Conservation (phyloP, 2,888 invertebrate genomes). For the Perizoma flavofasciatum region DNA sequence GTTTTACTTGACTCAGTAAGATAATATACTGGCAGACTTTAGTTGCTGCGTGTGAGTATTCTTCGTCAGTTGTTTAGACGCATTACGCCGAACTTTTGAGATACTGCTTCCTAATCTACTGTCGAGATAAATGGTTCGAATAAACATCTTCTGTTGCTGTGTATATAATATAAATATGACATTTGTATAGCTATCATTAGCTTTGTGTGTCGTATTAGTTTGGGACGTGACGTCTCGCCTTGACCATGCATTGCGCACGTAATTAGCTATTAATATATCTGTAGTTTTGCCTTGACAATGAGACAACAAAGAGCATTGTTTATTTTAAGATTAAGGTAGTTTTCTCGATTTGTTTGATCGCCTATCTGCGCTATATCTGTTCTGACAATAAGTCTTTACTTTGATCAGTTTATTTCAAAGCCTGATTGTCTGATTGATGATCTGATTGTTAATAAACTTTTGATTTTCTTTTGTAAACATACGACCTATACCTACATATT, state of each 20-base stretch:
- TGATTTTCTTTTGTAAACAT: too few species aligned
- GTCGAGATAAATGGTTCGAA: slow-evolving; percentile 40
- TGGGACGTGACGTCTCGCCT: slow-evolving; percentile 14
- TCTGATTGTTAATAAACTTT: too few species aligned
- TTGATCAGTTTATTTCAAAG: not conserved
- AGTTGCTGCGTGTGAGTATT: too few species aligned
- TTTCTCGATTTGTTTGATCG: slow-evolving; percentile 5
- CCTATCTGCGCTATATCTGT: slow-evolving; percentile 1
- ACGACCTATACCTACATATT: too few species aligned
- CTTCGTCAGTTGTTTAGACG: slow-evolving; percentile 10
- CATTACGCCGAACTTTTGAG: slow-evolving; percentile 5
- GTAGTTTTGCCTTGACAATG: slow-evolving; percentile 15
- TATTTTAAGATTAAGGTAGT: slow-evolving; percentile 5
- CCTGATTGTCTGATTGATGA: too few species aligned
- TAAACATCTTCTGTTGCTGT: slow-evolving; percentile 32
- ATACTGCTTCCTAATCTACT: slow-evolving; percentile 18
- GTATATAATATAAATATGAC: slow-evolving; percentile 38
- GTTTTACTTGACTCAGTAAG: too few species aligned
- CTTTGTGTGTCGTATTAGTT: slow-evolving; percentile 18
- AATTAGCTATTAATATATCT: not conserved
- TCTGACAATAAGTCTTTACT: not conserved
- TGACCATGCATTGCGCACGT: slow-evolving; percentile 17
- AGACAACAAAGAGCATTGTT: slow-evolving; percentile 26
- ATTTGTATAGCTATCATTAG: slow-evolving; percentile 32
- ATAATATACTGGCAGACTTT: too few species aligned